Evolutionary conservation across 1,140 invertebrate genomes (phyloP), one percentile per base, ranked within the genome.

Genomic region (Achroia grisella): DNA sequence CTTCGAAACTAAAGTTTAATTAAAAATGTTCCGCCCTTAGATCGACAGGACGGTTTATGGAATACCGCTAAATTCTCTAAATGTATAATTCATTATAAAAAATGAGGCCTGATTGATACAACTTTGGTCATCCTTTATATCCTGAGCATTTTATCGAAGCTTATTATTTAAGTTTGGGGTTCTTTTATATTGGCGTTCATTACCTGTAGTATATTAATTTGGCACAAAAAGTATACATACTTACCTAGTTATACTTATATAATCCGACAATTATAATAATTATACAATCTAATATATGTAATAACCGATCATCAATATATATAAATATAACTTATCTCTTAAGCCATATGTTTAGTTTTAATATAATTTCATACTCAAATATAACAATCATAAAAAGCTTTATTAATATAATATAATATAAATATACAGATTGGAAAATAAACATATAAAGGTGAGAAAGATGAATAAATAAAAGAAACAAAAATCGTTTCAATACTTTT

Each of bases 181-280:
- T 57, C 51, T 37, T 55, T 57, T 53, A 23, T 23, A 66, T 76
- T 76, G 70, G 73, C 71, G 53, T 56, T 39, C 44, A 12, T 57
- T 62, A 68, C 74, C 73, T 80, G 76, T 81, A 78, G 61, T 68
- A 60, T 69, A 71, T 61, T 50, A 46, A 62, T 78, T 81, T 81
- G 77, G 77, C 77, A 81, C 77, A 73, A 47, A 54, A 31, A 31
- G 6, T 23, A 23, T 23, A 23, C n/a, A n/a, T n/a, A n/a, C n/a
- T n/a, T n/a, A 37, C 14, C 35, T 37, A 37, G 10, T 9, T 10
- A 12, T 15, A 36, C 35, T 10, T 37, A 17, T 37, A n/a, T 37
- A 10, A 35, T 23, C 12, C 15, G 6, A 15, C 13, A 14, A 10
- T 37, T 10, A n/a, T n/a, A n/a, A n/a, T n/a, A 10, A n/a, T 1